Evolutionary conservation across 2,888 invertebrate genomes (phyloP).

Genomic region (Frankliniella fusca): DNA sequence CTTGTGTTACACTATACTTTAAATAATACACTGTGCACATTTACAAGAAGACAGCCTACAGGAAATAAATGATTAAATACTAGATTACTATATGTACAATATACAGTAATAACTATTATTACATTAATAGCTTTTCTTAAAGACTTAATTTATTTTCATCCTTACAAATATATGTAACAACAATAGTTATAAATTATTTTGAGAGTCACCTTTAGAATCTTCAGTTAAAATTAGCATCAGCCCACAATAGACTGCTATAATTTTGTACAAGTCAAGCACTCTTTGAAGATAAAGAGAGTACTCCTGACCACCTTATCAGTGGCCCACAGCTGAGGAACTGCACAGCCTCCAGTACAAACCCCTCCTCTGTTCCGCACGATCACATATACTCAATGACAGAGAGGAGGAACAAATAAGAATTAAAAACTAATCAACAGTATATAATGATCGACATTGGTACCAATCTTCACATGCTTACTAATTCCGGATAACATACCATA

Average conservation of each 20-base stretch:
- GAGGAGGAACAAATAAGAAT: slow-evolving; percentile 7
- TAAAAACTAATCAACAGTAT: slow-evolving; percentile 18
- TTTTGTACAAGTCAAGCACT: slow-evolving; percentile 36
- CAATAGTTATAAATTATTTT: slow-evolving; percentile 30
- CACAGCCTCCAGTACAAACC: not conserved
- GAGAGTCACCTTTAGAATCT: slow-evolving; percentile 23
- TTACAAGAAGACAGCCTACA: slow-evolving; percentile 37
- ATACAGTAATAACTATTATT: slow-evolving; percentile 33
- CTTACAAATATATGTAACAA: slow-evolving; percentile 36
- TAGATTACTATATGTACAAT: slow-evolving; percentile 32
- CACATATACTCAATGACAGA: not conserved
- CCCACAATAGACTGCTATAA: slow-evolving; percentile 33
- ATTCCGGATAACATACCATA: not conserved
- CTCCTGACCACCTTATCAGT: not conserved
- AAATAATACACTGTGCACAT: slow-evolving; percentile 42
- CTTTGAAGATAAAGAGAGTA: slow-evolving; percentile 31
- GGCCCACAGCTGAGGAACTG: not conserved
- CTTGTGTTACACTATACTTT: slow-evolving; percentile 35
- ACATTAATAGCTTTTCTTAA: slow-evolving; percentile 31
- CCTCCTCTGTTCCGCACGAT: not conserved
- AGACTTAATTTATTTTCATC: slow-evolving; percentile 35
- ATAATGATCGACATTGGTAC: slow-evolving; percentile 21
- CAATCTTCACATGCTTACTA: not conserved
- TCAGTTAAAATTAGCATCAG: slow-evolving; percentile 4
- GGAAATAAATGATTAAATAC: slow-evolving; percentile 30